Base-by-base conservation (phyloP, 2,113 vertebrate genomes). In the Lagopus muta region DNA sequence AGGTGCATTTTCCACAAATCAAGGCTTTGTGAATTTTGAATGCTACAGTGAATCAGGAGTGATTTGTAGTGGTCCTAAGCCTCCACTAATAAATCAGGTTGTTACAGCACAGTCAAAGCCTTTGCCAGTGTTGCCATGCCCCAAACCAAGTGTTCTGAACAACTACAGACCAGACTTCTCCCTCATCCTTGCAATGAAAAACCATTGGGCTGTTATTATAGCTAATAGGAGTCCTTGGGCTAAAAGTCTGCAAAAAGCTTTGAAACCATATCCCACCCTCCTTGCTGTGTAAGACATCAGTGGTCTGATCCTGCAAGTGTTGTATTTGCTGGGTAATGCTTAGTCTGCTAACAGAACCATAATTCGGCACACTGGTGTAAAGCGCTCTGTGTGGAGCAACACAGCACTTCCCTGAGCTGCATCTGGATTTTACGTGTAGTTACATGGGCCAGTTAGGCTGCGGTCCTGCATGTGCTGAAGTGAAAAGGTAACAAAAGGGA, bases 291-390 rank as follows among this genome's bases (percentile, higher is more conserved):
- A 73, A 91, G 76, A 55, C 48, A 54, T 90, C 74, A 3, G 16
- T n/a, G 71, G 20, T 48, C 38, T 43, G 40, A 38, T 76, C 69
- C 70, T 88, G 58, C 28, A 60, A 57, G 28, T 21, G 25, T 64
- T 79, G 2, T 13, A 3, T 75, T 55, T 67, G 43, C 28, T 50
- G 76, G 42, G 24, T 79, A 47, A 22, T 0, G 1, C 40, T 62
- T 64, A 19, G 17, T 40, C 47, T 52, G 19, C 24, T 12, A 57
- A 19, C 19, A 70, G 75, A 70, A 43, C n/a, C 24, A 1, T 3
- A 32, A 45, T 43, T 30, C 1, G 0, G 8, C 28, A 27, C 1
- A 0, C 32, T 0, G 1, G 69, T 82, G 61, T 28, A 61, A 40
- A 40, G 1, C 55, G 55, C 81, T 81, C 79, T 85, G 43, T 27